Base-by-base conservation (phyloP, 2,113 vertebrate genomes). In the Gadus chalcogrammus region DNA sequence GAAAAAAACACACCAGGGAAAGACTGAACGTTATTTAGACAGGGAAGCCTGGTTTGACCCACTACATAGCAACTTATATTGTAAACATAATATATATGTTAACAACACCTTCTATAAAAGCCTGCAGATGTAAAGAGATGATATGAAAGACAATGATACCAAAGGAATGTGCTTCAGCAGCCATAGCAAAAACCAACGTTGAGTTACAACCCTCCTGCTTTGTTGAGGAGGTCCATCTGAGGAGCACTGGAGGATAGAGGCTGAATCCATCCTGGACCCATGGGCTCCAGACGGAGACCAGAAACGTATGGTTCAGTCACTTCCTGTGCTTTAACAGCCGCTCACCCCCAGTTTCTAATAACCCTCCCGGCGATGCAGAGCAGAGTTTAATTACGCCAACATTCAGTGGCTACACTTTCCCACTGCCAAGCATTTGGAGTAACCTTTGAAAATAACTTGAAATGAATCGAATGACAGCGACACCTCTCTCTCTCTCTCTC, bases 1-100 rank as follows among this genome's bases (percentile, higher is more conserved):
- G 64, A 67, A 79, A 79, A 77, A 85, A 79, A 69, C 88, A 85
- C 82, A 81, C 80, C 70, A 83, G 77, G 88, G 84, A 82, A 35
- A 35, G 31, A 35, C 31, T 35, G 31, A 35, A 35, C 31, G 31
- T 35, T 35, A 35, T 35, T 35, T 35, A 35, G 31, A 64, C 75
- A 71, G 74, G 55, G 7, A 53, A 66, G 77, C 31, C 31, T 35
- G 6, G 31, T 4, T 5, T 35, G 31, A 35, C 31, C 31, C 6
- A 1, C 31, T 35, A 35, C 31, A 35, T 35, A 35, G 6, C 31
- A 35, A 35, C 31, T 5, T 35, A 7, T 35, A 35, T 35, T 35
- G 31, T 7, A 35, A 35, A 75, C 28, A 65, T 82, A 81, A 87
- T 85, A 76, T 35, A 35, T 35, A 35, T 35, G 31, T 35, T 5